These are phyloP conservation scores for Cancer borealis DNA, from an alignment of 2,888 invertebrate genomes.

Conservation along the genomic window DNA sequence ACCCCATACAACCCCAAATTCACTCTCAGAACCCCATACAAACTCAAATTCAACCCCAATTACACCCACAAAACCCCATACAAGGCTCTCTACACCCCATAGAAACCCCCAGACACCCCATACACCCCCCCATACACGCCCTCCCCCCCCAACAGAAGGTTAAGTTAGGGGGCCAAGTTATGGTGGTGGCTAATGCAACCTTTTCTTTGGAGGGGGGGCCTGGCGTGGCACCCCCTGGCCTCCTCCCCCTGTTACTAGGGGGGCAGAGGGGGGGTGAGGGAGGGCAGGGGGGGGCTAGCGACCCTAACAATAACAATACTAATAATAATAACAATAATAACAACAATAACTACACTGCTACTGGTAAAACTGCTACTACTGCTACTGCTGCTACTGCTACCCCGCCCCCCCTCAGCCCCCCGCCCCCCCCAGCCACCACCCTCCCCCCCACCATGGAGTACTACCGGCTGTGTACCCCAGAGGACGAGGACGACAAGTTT, in stretches of 20 bases:
- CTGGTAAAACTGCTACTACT: not conserved
- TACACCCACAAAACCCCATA: not conserved
- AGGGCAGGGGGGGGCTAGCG: not conserved
- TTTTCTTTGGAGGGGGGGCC: not conserved
- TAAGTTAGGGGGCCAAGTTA: not conserved
- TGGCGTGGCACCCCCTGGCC: no score
- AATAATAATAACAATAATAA: conserved; percentile 18
- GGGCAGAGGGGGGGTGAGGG: no score
- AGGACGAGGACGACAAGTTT: conserved; percentile 51
- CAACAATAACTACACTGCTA: not conserved
- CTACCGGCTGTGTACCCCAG: conserved; percentile 63
- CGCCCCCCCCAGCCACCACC: not conserved
- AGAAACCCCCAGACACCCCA: not conserved
- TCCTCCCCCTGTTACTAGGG: no score
- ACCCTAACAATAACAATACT: not conserved
- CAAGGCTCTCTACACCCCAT: no score
- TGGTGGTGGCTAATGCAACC: not conserved
- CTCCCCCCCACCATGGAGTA: conserved; percentile 59
- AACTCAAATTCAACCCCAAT: not conserved
- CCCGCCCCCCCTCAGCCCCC: not conserved
- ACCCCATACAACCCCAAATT: not conserved
- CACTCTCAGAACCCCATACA: no score
- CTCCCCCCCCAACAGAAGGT: not conserved
- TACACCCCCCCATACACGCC: not conserved
- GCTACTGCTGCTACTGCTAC: not conserved